phyloP scores from a whole-genome alignment of 2,888 invertebrate species.

The Drosophila pseudotalamancana region DNA sequence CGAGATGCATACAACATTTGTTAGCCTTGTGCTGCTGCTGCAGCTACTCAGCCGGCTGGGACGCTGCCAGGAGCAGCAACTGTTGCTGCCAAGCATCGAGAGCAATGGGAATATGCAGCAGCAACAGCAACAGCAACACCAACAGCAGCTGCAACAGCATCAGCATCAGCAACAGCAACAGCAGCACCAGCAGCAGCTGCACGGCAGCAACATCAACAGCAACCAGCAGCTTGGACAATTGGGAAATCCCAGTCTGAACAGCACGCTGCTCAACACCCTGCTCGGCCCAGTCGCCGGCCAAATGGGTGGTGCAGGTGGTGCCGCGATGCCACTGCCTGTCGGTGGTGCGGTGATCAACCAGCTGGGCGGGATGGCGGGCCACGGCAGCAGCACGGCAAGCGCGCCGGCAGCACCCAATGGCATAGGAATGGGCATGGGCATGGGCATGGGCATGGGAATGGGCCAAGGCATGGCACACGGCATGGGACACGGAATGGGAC shows the following conservation, averaged over 20 bases:
- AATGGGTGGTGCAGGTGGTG: conserved; percentile 17
- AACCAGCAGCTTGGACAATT: neutral
- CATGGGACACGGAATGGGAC: conserved; percentile 8
- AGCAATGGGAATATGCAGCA: conserved; percentile 37
- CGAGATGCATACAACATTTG: conserved; percentile 39
- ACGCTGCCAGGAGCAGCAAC: conserved; percentile 52
- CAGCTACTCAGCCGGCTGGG: conserved; percentile 51
- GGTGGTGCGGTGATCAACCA: conserved; percentile 51
- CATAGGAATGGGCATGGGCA: conserved; percentile 20
- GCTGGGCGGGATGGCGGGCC: conserved; percentile 29
- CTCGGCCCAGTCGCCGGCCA: conserved; percentile 24
- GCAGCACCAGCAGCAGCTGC: conserved; percentile 46
- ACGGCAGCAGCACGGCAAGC: conserved; percentile 22
- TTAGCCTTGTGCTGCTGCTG: conserved; percentile 43
- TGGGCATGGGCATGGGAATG: conserved; percentile 22
- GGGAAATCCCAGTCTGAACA: conserved; percentile 53
- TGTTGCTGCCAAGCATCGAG: conserved; percentile 52
- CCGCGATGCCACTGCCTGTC: conserved; percentile 8
- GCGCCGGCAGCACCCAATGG: conserved; percentile 20
- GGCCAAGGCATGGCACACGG: conserved; percentile 17
- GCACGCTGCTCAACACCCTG: conserved; percentile 72
- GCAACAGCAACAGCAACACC: conserved; percentile 37
- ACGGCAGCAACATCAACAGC: conserved; percentile 37
- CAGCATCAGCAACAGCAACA: conserved; percentile 29
- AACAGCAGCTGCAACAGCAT: conserved; percentile 34